Percentiles rank a stretch among this genome's conserved stretches.
These are phyloP conservation scores for Aleiodes leptofemur DNA, from an alignment of 2,888 invertebrate genomes.

Conservation along the genomic window DNA sequence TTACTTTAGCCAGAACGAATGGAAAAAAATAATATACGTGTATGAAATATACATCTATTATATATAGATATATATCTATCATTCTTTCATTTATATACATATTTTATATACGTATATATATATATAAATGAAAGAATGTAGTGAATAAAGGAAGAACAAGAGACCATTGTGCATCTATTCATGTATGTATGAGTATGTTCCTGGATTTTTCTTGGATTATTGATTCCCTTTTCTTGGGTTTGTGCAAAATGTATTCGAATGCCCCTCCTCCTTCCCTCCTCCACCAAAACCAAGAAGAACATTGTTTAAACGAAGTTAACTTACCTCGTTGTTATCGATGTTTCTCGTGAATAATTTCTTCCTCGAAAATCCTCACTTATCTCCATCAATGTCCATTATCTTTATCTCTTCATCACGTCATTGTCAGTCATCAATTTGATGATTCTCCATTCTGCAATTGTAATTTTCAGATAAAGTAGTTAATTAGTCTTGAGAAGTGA, in stretches of 20 bases:
- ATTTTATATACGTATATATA: not conserved
- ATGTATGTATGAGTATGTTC: slow-evolving; percentile 15
- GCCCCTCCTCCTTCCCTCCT: too few species aligned
- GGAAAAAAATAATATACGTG: too few species aligned
- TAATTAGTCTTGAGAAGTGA: slow-evolving; percentile 36
- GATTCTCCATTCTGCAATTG: not conserved
- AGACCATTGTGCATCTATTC: slow-evolving; percentile 20
- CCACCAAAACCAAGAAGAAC: too few species aligned
- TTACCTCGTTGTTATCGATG: slow-evolving; percentile 28
- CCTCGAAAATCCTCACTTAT: not conserved
- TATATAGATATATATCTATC: too few species aligned
- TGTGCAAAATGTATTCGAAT: slow-evolving; percentile 8
- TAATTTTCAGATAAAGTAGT: not conserved
- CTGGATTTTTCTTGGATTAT: slow-evolving; percentile 30
- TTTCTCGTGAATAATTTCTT: slow-evolving; percentile 15
- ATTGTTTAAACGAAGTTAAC: not conserved
- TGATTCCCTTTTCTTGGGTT: not conserved
- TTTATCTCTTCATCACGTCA: slow-evolving; percentile 1
- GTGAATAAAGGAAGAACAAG: slow-evolving; percentile 11
- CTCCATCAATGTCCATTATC: slow-evolving; percentile 5
- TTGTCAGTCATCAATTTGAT: not conserved
- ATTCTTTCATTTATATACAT: too few species aligned
- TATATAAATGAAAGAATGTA: not conserved
- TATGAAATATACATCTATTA: not conserved
- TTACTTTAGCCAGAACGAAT: slow-evolving; percentile 8